phyloP scores from a whole-genome alignment of 2,113 vertebrate genomes.

The Python bivittatus region DNA sequence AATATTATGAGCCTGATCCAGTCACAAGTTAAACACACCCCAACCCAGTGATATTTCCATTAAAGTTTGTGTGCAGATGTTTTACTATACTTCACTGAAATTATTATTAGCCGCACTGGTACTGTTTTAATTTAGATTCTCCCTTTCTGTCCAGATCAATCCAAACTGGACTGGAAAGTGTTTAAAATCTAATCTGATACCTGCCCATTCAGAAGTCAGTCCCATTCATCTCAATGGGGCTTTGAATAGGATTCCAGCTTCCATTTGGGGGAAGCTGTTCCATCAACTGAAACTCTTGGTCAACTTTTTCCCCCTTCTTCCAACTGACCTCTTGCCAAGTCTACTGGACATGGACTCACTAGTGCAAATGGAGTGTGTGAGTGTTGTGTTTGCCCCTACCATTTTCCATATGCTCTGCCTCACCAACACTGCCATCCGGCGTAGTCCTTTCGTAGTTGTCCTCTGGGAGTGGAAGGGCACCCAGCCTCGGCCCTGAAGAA shows the following conservation, averaged over 20 bases:
- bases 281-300: slow-evolving; percentile 55
- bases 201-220: neutral
- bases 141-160: neutral
- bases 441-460: slow-evolving; percentile 99
- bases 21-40: neutral
- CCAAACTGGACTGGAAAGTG: neutral
- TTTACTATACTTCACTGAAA: neutral
- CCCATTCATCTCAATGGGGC: neutral
- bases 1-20: neutral
- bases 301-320: slow-evolving; percentile 47
- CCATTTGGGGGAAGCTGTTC: neutral
- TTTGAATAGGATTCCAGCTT: neutral
- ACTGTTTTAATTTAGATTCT: neutral
- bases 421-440: slow-evolving; percentile 99
- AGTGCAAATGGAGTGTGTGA: slow-evolving; percentile 77
- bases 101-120: neutral
- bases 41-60: neutral
- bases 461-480: slow-evolving; percentile 98
- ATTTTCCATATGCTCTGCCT: slow-evolving; percentile 99
- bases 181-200: neutral
- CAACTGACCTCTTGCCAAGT: slow-evolving; percentile 68
- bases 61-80: neutral
- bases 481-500: slow-evolving; percentile 97
- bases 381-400: slow-evolving; percentile 98
- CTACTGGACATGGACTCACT: slow-evolving; percentile 71